Conservation (phyloP, 2,888 invertebrate genomes). For the Xestia ashworthii region DNA sequence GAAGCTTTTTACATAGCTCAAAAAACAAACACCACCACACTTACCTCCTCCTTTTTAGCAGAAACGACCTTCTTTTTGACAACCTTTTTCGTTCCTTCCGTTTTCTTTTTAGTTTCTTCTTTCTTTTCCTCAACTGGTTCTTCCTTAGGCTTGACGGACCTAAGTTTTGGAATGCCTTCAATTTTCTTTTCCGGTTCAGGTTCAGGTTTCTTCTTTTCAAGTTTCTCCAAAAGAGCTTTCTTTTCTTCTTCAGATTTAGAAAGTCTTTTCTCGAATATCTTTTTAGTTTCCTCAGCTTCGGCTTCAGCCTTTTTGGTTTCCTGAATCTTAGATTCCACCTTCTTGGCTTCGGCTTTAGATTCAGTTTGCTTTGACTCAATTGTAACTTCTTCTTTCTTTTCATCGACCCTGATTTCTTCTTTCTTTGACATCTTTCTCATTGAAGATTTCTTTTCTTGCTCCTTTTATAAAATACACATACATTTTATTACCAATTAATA, state of each 20-base stretch:
- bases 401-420: constrained; percentile 78
- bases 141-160: constrained; percentile 89
- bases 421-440: constrained; percentile 82
- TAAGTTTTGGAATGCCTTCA: constrained; percentile 92
- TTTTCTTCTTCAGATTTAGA: constrained; percentile 89
- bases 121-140: constrained; percentile 87
- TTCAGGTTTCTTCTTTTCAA: constrained; percentile 88
- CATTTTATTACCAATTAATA: neutral
- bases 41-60: constrained; percentile 88
- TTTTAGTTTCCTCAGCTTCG: constrained; percentile 88
- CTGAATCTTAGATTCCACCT: constrained; percentile 81
- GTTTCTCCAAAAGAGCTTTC: constrained; percentile 87
- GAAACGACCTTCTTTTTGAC: constrained; percentile 88
- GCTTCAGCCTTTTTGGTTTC: constrained; percentile 80
- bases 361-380: constrained; percentile 81
- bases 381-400: constrained; percentile 76
- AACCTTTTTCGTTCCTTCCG: constrained; percentile 87
- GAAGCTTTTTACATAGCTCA: constrained; percentile 75
- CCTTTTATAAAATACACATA: constrained; percentile 59
- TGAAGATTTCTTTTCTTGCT: constrained; percentile 82
- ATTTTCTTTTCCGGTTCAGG: constrained; percentile 90
- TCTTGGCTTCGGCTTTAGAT: constrained; percentile 77
- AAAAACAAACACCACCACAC: constrained; percentile 66
- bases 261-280: constrained; percentile 85
- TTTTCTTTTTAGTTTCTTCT: constrained; percentile 85